Evolutionary conservation across 2,113 vertebrate species (phyloP).

Genomic region (Silurus glanis): DNA sequence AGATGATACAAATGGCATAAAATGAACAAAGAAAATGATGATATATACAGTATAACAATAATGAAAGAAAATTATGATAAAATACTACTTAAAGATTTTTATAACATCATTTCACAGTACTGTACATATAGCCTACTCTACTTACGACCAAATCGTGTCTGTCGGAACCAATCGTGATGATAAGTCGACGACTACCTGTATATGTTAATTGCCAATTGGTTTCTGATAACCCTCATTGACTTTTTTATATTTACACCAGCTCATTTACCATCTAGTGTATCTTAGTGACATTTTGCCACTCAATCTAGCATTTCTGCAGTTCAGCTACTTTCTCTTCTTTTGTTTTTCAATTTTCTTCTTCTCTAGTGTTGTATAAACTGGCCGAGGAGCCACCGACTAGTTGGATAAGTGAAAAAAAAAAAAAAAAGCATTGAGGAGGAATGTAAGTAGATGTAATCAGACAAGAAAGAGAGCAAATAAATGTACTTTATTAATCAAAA

Average conservation of each 20-base stretch:
- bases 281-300: background rate
- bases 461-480: background rate
- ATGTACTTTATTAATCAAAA: background rate
- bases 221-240: background rate
- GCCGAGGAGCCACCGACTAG: background rate
- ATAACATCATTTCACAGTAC: too few relatives aligned
- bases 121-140: too few relatives aligned
- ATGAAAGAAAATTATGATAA: too few relatives aligned
- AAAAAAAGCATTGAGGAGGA: background rate
- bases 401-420: background rate
- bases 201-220: background rate
- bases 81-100: too few relatives aligned
- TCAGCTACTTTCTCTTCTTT: background rate
- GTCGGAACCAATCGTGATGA: too few relatives aligned
- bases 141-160: too few relatives aligned
- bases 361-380: background rate
- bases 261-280: background rate
- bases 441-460: background rate
- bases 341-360: background rate
- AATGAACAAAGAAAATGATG: too few relatives aligned
- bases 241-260: background rate
- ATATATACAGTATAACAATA: too few relatives aligned
- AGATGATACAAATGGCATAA: too few relatives aligned
- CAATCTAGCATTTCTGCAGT: background rate
- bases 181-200: too few relatives aligned